These are phyloP conservation scores for roundworm (Caenorhabditis elegans) DNA, from an alignment of 1,140 invertebrate genomes.

Conservation along the genomic window DNA sequence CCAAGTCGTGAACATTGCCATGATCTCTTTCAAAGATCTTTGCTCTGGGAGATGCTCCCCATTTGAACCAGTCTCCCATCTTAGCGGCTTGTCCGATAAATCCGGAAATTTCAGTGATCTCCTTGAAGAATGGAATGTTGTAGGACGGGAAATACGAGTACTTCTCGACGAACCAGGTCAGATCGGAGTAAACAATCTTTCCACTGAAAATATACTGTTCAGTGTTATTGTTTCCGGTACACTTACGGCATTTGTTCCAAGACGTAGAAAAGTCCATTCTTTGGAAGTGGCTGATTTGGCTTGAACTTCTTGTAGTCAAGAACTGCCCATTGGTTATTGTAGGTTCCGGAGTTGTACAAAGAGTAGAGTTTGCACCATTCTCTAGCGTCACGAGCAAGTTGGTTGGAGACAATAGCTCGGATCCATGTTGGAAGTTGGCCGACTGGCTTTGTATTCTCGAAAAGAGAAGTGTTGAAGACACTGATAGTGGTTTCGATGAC, in stretches of 20 bases:
- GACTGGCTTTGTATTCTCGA: slow-evolving; percentile 70
- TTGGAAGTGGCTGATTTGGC: slow-evolving; percentile 68
- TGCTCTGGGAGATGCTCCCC: slow-evolving; percentile 67
- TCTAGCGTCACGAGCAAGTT: slow-evolving; percentile 74
- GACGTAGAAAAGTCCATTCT: slow-evolving; percentile 75
- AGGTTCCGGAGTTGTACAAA: slow-evolving; percentile 77
- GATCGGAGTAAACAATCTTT: slow-evolving; percentile 39
- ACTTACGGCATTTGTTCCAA: slow-evolving; percentile 81
- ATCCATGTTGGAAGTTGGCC: slow-evolving; percentile 77
- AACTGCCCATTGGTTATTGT: slow-evolving; percentile 84
- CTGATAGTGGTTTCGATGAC: slow-evolving; percentile 76
- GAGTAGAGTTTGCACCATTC: slow-evolving; percentile 74
- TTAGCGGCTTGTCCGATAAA: slow-evolving; percentile 72
- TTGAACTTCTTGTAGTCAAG: slow-evolving; percentile 76
- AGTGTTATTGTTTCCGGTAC: no score
- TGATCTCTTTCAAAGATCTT: slow-evolving; percentile 72
- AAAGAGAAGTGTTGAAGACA: slow-evolving; percentile 73
- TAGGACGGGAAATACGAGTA: slow-evolving; percentile 76
- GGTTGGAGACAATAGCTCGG: slow-evolving; percentile 80
- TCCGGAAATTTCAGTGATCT: slow-evolving; percentile 60
- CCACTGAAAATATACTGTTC: slow-evolving; percentile 41
- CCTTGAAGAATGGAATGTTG: slow-evolving; percentile 74
- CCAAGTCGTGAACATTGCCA: slow-evolving; percentile 69
- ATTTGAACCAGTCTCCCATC: slow-evolving; percentile 76
- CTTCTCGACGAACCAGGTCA: slow-evolving; percentile 51